A percentile compares a stretch with the other conserved stretches of the same genome.
Evolutionary conservation across 1,140 invertebrate species (phyloP).

Genomic region (Drosophila cardini): DNA sequence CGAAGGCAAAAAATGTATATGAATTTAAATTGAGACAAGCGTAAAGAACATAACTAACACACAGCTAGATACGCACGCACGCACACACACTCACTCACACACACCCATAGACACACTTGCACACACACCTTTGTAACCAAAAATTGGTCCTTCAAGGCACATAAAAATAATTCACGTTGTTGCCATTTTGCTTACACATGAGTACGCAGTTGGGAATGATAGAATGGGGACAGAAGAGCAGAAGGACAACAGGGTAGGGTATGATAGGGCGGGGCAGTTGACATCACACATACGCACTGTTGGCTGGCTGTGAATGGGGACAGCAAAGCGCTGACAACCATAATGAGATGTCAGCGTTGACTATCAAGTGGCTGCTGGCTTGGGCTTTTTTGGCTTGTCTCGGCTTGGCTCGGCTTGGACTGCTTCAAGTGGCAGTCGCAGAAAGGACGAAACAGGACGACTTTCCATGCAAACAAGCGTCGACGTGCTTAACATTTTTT

Average conservation of each 20-base stretch:
- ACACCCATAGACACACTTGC: slow-evolving; percentile 7
- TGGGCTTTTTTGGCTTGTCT: slow-evolving; percentile 30
- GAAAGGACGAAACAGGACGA: slow-evolving; percentile 35
- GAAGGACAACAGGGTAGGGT: not conserved
- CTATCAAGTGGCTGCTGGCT: slow-evolving; percentile 74
- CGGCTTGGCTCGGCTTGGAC: slow-evolving; percentile 57
- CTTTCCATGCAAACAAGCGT: slow-evolving; percentile 65
- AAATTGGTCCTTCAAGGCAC: slow-evolving; percentile 75
- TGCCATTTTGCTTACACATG: slow-evolving; percentile 72
- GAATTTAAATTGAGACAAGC: slow-evolving; percentile 47
- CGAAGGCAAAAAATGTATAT: slow-evolving; percentile 29
- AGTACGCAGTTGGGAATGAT: slow-evolving; percentile 17
- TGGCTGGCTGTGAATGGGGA: slow-evolving; percentile 51
- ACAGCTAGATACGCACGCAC: not conserved
- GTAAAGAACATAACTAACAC: slow-evolving; percentile 3
- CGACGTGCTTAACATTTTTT: slow-evolving; percentile 82
- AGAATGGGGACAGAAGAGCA: not conserved
- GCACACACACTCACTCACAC: slow-evolving; percentile 4
- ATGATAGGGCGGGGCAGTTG: slow-evolving; percentile 11
- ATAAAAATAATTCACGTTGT: slow-evolving; percentile 80
- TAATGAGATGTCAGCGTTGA: slow-evolving; percentile 81
- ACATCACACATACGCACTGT: slow-evolving; percentile 77
- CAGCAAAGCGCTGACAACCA: slow-evolving; percentile 66
- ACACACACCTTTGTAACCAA: slow-evolving; percentile 18
- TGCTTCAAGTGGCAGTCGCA: slow-evolving; percentile 64